These are phyloP conservation scores for Hydrocynus forskahlii DNA, from an alignment of 2,797 vertebrate genomes.

Conservation along the genomic window DNA sequence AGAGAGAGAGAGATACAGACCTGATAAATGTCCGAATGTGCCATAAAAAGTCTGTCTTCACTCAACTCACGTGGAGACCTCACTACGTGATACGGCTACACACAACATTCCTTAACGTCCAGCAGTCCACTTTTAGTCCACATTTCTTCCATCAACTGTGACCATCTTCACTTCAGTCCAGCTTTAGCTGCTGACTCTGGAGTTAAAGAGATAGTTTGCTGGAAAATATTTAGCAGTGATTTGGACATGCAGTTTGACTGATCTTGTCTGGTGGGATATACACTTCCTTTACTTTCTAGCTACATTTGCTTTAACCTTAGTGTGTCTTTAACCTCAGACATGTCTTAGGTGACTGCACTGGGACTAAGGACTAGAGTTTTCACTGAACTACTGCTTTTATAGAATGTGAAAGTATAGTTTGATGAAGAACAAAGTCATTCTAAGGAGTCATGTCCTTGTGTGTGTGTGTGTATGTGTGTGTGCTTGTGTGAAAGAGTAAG, in stretches of 20 bases:
- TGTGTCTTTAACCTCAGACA: too few relatives aligned
- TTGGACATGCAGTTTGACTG: too few relatives aligned
- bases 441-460: neutral
- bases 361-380: too few relatives aligned
- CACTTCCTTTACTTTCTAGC: too few relatives aligned
- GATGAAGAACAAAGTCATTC: slow-evolving; percentile 1
- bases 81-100: neutral
- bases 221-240: too few relatives aligned
- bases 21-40: slow-evolving; percentile 39
- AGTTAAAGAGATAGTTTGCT: neutral
- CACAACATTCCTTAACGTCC: neutral
- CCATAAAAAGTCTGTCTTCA: slow-evolving; percentile 31
- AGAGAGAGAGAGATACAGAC: slow-evolving; percentile 1
- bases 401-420: neutral
- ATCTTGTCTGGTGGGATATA: too few relatives aligned
- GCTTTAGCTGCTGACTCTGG: neutral
- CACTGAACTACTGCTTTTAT: too few relatives aligned
- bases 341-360: too few relatives aligned
- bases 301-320: too few relatives aligned
- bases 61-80: neutral
- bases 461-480: slow-evolving; percentile 18
- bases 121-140: neutral
- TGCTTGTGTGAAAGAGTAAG: slow-evolving; percentile 16
- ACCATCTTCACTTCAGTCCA: neutral
- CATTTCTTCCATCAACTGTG: neutral